Evolutionary conservation across 2,888 invertebrate species (phyloP), one percentile per base, ranked within the genome.

Genomic region (Agrotis clavis): DNA sequence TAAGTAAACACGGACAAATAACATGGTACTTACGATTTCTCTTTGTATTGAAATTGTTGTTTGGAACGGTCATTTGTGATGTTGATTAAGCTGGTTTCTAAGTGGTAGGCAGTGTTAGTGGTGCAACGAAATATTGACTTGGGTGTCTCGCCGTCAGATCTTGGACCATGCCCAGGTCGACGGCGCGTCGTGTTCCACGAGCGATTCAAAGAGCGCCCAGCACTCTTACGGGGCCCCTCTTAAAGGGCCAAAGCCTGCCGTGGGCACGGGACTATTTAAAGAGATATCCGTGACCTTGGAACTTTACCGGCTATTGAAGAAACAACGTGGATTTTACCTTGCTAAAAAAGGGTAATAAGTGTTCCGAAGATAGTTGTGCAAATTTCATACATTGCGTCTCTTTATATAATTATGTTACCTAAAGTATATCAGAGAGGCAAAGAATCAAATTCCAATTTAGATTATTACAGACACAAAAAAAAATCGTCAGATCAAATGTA

Each of bases 1-100:
- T 81, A 81, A 78, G 81, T 78, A 82, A 86, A 85, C 78, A 86
- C 66, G 53, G 60, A 60, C 70, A 76, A 82, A 74, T 67, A 82
- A 76, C 68, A 71, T 61, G 71, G 68, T 47, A 71, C 60, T 71
- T 67, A 74, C 83, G 75, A 79, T 83, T 85, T 83, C 84, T 62
- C 82, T 62, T 67, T 57, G 57, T 69, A 81, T 80, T 74, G 82
- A 78, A 69, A 80, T 80, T 80, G 82, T 68, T 66, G 82, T 67
- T 54, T 56, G 41, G 45, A 54, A 51, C 66, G 21, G 61, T 64
- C n/a, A 79, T 81, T 56, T 79, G 77, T 66, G 13, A 59, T 61
- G 69, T 63, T 76, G 66, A 81, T 77, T 53, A 71, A 67, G 51
- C 56, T 51, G 21, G 70, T 77, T 66, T 60, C 57, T 77, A 81